Conservation (phyloP, 2,888 invertebrate genomes). For the Craniophora ligustri region DNA sequence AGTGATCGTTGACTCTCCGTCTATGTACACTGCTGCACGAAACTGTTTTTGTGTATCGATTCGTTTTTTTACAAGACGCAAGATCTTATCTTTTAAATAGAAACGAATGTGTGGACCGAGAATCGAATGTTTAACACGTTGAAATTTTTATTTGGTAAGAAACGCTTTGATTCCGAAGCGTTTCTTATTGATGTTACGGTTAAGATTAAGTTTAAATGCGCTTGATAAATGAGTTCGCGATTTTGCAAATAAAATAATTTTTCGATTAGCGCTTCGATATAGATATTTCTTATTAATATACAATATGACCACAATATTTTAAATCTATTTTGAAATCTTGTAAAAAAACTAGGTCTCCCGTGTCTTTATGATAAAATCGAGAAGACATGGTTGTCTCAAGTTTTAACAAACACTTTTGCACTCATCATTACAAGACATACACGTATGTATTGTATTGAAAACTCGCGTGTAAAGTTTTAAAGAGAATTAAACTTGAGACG, state of each 20-base stretch:
- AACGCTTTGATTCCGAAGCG: constrained; percentile 46
- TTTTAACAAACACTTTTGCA: constrained; percentile 52
- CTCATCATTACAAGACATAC: constrained; percentile 57
- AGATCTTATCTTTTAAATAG: constrained; percentile 66
- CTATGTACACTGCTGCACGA: constrained; percentile 77
- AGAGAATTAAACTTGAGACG: constrained; percentile 62
- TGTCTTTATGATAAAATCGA: neutral
- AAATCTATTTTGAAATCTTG: neutral
- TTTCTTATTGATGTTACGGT: constrained; percentile 42
- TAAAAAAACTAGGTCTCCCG: neutral
- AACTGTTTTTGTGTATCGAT: constrained; percentile 79
- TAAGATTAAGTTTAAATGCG: constrained; percentile 30
- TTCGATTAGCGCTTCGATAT: constrained; percentile 17
- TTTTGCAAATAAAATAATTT: constrained; percentile 31
- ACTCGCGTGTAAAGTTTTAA: constrained; percentile 62
- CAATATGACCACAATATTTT: neutral
- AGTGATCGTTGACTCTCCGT: constrained; percentile 83
- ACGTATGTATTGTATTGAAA: constrained; percentile 78
- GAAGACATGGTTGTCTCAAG: neutral
- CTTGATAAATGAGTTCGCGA: constrained; percentile 36
- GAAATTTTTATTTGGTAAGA: constrained; percentile 44
- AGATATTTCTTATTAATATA: neutral
- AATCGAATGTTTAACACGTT: constrained; percentile 51
- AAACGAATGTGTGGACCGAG: constrained; percentile 57
- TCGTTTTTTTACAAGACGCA: constrained; percentile 63